Evolutionary conservation across 2,888 invertebrate species (phyloP), one percentile per base, ranked within the genome.

Genomic region (Pocota personata): DNA sequence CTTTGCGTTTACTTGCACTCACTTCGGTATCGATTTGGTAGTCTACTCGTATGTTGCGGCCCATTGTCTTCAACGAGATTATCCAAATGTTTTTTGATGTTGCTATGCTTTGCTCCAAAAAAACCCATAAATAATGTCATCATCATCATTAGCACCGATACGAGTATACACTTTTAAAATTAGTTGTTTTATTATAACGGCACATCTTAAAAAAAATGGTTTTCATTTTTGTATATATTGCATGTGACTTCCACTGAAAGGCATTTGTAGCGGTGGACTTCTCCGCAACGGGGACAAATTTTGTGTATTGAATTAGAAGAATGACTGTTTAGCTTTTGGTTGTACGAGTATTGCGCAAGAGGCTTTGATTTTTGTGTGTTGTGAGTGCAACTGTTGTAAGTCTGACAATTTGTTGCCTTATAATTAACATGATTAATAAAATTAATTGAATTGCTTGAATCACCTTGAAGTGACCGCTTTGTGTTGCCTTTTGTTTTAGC

Each of bases 21-120:
- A 27, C 62, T 16, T 27, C 62, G 14, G 43, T 62, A 62, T 62
- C 62, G 43, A 62, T 62, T 62, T 62, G 62, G 12, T 46, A 32
- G 40, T 46, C 46, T 27, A n/a, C n/a, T n/a, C n/a, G n/a, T n/a
- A 62, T 46, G 43, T 27, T 16, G 62, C 40, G 46, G 30, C 14
- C 19, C 30, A 30, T 62, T 30, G 16, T 62, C 16, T 43, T 60
- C 3, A 62, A 46, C 1, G 40, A 16, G 14, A 46, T 46, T 16
- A 62, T 10, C 30, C 46, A 62, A 19, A 10, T 62, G 46, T 30
- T 62, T 10, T 46, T 46, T 46, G 14, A 30, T n/a, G 62, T 46
- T 16, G 46, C 16, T 62, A 30, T 62, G 30, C 30, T 30, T 62
- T 62, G 46, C 46, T 62, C 46, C 30, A 46, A 62, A 62, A n/a